Base-by-base conservation (phyloP, 2,113 vertebrate species). In the Neodon shergylaensis region DNA sequence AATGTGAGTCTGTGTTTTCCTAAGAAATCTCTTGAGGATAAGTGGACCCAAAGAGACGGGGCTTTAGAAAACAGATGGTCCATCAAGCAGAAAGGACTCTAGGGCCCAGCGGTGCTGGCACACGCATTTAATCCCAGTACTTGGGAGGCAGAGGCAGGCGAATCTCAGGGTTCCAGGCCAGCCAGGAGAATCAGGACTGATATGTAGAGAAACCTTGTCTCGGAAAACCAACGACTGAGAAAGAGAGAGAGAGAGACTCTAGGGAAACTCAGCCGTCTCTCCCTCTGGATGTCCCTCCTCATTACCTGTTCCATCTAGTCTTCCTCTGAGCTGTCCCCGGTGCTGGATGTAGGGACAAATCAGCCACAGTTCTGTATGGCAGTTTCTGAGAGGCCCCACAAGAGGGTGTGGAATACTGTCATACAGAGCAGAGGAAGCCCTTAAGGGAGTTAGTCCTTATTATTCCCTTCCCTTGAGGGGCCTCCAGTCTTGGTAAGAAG, bases 1-100 rank as follows among this genome's bases (percentile, higher is more conserved):
- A 98, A 98, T 14, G 98, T 98, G 90, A 98, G 95, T 96, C 61
- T 58, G 17, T 14, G 3, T 12, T 47, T 39, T 26, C 11, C 3
- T 5, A 1, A 63, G 49, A 47, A 7, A 5, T 14, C 8, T 33
- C n/a, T 22, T 4, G 13, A 76, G 47, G 16, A 61, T 31, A 49
- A 12, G 68, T 24, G 9, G 49, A 26, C n/a, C 63, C 31, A 11
- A 5, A 13, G 44, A 70, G 47, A 21, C 0, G 17, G 22, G 12
- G 7, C 19, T 74, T 21, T 14, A 16, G 49, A 36, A 65, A 74
- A 74, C 44, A 31, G 28, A 4, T 33, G 42, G 31, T 31, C 7
- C 17, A 72, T 61, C 47, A 36, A 44, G 36, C 49, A 82, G 47
- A 11, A 78, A 33, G 22, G 36, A 33, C 66, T 33, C 3, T 21